phyloP scores from a whole-genome alignment of 1,140 invertebrate genomes.

The Drosophila kepulauana region DNA sequence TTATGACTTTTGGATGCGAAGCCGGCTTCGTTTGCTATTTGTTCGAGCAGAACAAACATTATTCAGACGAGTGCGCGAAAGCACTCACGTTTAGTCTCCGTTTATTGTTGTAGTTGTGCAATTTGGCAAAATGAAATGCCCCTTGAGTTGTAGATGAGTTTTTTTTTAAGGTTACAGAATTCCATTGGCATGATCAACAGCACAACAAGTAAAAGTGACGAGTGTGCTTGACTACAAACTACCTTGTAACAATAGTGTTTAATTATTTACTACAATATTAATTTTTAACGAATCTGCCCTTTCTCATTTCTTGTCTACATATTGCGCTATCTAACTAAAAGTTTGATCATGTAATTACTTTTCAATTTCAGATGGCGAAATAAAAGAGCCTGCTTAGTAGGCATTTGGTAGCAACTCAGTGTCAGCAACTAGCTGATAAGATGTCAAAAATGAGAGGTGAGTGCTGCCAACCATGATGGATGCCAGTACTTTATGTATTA shows the following conservation, averaged over 20 bases:
- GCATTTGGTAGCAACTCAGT: constrained; percentile 35
- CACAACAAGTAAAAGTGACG: not conserved
- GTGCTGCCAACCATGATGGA: not conserved
- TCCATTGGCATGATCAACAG: not conserved
- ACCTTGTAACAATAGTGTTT: no score
- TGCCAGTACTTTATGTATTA: not conserved
- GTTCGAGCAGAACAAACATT: constrained; percentile 4
- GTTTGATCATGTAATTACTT: not conserved
- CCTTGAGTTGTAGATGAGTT: constrained; percentile 4
- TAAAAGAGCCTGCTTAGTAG: constrained; percentile 47
- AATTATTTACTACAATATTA: no score
- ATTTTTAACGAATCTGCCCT: no score
- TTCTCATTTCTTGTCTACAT: no score
- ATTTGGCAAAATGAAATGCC: constrained; percentile 7
- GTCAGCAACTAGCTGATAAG: constrained; percentile 6
- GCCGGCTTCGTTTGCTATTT: constrained; percentile 6
- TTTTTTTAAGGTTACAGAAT: not conserved
- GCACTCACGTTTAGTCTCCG: constrained; percentile 1
- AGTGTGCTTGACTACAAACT: not conserved
- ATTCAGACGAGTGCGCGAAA: constrained; percentile 8
- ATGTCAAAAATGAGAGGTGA: constrained; percentile 79
- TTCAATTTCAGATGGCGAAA: constrained; percentile 54
- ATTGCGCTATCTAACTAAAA: not conserved
- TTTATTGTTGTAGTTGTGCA: not conserved
- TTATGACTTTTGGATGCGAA: not conserved